Base-by-base conservation (phyloP, 2,888 invertebrate genomes). In the Orthonychiurus folsomi region DNA sequence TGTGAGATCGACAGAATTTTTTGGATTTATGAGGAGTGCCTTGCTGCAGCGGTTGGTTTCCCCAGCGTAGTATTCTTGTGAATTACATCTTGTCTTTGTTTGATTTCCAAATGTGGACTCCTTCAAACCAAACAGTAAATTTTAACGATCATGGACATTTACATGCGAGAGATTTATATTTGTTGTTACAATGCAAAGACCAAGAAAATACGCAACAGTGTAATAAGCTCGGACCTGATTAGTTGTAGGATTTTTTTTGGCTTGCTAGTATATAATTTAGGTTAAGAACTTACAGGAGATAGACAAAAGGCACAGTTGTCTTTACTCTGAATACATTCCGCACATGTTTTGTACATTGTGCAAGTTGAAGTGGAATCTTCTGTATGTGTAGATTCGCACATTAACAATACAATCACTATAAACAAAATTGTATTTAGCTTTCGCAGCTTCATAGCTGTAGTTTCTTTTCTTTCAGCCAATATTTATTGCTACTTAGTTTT, bases 291-390 rank as follows among this genome's bases (percentile, higher is more conserved):
- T 59, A 59, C 59, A 12, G 59, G 48, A 48, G 48, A 18, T 37
- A 50, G 26, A 26, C 59, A 59, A 48, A 48, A 59, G 20, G 37
- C 59, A 47, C 59, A 59, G 3, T 50, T 50, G 15, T 37, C 37
- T 37, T 37, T 37, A 15, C 37, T 37, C 37, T 37, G 37, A 37
- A 37, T 37, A 37, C 37, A 37, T 9, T 5, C 37, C 9, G 9
- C 37, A 15, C 37, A 37, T 5, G 5, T 37, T 37, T 37, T 37
- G 15, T 37, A 15, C 5, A 15, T 37, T 5, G 5, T 37, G 37
- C 37, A 37, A 5, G 15, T 5, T 9, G 37, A 37, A 37, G 5
- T 15, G 15, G 37, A 37, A 15, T 37, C 9, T 37, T 37, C 9
- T 9, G 37, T 15, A 9, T 37, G 37, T 37, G 37, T 9, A 9